Evolutionary conservation across 2,113 vertebrate species (phyloP), one percentile per base, ranked within the genome.

Genomic region (Spea bombifrons): DNA sequence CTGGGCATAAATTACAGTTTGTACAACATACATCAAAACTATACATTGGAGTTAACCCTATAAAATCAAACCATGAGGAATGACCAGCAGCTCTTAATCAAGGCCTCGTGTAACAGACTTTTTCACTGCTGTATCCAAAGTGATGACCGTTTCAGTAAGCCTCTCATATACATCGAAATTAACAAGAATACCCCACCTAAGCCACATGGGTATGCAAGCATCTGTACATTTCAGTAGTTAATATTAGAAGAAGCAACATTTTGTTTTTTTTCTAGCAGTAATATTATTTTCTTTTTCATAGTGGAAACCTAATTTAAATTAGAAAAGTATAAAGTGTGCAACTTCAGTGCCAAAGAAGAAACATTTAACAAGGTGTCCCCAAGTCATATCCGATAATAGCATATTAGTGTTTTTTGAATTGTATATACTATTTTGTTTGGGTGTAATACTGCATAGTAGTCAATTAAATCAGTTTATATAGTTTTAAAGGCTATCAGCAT

Each of bases 1-100:
- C 89, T 88, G 89, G 89, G 92, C 91, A 90, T 98, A 99, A 98
- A 97, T 93, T 98, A 99, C 95, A 97, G 89, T 91, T 91, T 96
- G 93, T 95, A 98, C 96, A 96, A 90, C 90, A 91, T 93, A 94
- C 92, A 92, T 94, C 86, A 89, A 94, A 95, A 95, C 91, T 92
- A 85, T 88, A 95, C 84, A 90, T 92, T 94, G 90, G 88, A 86
- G 91, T 93, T 89, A 93, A 9, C 86, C 96, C 95, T 94, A 94
- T 94, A 15, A 45, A 49, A 97, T 92, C 95, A 86, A 92, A 93
- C 88, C 85, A 88, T 81, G 91, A 87, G 4, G 67, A 64, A 71
- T 9, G 88, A 96, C 94, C 95, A 97, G 96, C 96, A 95, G 95
- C 93, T 94, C 93, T 90, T 91, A 86, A 90, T 87, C 93, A 93